Percentiles rank a stretch among this genome's conserved stretches.
These are phyloP conservation scores for Mus spicilegus DNA, from an alignment of 2,113 vertebrate genomes.

Conservation along the genomic window DNA sequence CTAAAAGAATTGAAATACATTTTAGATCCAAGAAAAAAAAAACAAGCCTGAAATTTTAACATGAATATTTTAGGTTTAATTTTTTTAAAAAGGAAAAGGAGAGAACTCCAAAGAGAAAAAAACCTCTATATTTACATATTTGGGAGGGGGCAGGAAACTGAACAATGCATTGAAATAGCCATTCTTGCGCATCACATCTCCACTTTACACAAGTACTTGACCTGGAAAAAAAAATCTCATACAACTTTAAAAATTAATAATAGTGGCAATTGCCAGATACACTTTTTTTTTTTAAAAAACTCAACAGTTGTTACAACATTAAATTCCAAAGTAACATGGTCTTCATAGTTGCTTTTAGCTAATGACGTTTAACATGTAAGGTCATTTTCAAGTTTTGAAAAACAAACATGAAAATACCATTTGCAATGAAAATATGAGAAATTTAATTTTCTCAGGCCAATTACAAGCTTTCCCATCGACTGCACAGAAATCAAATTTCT, in stretches of 20 bases:
- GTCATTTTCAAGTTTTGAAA: conserved; percentile 54
- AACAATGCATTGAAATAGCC: background rate
- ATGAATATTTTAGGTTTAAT: conserved; percentile 44
- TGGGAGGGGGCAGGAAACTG: background rate
- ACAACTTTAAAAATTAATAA: conserved; percentile 41
- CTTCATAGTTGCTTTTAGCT: background rate
- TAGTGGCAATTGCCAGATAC: background rate
- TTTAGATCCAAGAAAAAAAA: conserved; percentile 12
- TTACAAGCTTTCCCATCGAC: conserved; percentile 61
- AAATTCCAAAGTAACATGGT: background rate
- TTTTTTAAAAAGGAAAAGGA: background rate
- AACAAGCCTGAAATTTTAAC: conserved; percentile 39
- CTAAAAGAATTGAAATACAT: conserved; percentile 52
- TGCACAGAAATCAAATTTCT: conserved; percentile 67
- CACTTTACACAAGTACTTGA: background rate
- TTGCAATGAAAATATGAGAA: conserved; percentile 59
- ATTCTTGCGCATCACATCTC: background rate
- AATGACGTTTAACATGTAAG: conserved; percentile 50
- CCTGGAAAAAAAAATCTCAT: background rate
- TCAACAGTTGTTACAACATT: background rate
- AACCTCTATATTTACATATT: conserved; percentile 20
- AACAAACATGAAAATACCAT: conserved; percentile 45
- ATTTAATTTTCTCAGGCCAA: conserved; percentile 57
- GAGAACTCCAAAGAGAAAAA: background rate
- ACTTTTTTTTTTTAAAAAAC: background rate